Percentiles rank a stretch among this genome's conserved stretches.
These are phyloP conservation scores for Sphinx pinastri DNA, from an alignment of 2,888 invertebrate species.

Conservation along the genomic window DNA sequence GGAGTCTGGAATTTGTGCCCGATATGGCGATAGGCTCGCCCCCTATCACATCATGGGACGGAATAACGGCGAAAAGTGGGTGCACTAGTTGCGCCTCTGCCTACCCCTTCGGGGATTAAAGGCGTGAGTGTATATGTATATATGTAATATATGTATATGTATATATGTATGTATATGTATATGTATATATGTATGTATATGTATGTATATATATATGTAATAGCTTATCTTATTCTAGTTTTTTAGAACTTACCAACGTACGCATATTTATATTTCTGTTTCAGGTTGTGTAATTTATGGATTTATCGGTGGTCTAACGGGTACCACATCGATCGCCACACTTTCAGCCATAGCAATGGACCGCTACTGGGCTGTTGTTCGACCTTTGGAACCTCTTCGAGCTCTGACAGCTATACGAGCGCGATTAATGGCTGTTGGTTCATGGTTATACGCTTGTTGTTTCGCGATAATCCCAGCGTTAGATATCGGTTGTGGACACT, in stretches of 20 bases:
- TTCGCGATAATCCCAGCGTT: constrained; percentile 89
- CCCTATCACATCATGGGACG: too few relatives aligned
- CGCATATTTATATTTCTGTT: constrained; percentile 45
- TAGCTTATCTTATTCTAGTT: background rate
- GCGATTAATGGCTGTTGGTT: constrained; percentile 83
- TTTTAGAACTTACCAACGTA: constrained; percentile 13
- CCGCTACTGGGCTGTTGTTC: constrained; percentile 92
- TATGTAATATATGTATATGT: too few relatives aligned
- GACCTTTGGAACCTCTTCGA: constrained; percentile 88
- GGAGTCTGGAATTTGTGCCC: too few relatives aligned
- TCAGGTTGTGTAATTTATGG: constrained; percentile 91
- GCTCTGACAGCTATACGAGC: constrained; percentile 86
- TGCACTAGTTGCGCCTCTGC: too few relatives aligned
- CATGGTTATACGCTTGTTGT: constrained; percentile 89
- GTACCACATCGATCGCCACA: constrained; percentile 91
- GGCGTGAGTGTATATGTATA: too few relatives aligned
- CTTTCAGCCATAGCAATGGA: constrained; percentile 92
- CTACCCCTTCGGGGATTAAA: too few relatives aligned
- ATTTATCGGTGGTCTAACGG: constrained; percentile 91
- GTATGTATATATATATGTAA: too few relatives aligned
- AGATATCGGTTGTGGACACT: constrained; percentile 88
- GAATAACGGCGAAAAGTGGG: too few relatives aligned
- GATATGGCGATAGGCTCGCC: too few relatives aligned
- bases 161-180: too few relatives aligned
- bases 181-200: too few relatives aligned